These are phyloP conservation scores for Scophthalmus maximus DNA, from an alignment of 2,113 vertebrate genomes.

Conservation along the genomic window DNA sequence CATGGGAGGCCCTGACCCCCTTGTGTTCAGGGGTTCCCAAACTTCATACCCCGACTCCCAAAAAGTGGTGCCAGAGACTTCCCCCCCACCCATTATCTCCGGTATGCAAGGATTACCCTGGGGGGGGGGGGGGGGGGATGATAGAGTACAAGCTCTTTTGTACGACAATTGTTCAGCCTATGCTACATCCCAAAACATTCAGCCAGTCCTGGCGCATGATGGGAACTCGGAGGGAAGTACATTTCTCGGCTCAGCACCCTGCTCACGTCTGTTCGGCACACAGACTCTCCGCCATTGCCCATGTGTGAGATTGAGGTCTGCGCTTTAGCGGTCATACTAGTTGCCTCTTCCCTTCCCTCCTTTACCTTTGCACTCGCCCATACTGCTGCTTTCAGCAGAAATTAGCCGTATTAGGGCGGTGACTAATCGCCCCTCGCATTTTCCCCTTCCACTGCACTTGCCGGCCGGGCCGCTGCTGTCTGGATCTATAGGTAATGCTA, in stretches of 20 bases:
- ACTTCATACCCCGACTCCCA: too few species aligned
- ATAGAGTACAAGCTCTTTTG: too few species aligned
- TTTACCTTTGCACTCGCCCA: slow-evolving; percentile 42
- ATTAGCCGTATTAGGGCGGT: slow-evolving; percentile 64
- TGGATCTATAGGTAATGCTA: slow-evolving; percentile 64
- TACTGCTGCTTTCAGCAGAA: slow-evolving; percentile 62
- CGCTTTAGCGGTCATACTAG: slow-evolving; percentile 28
- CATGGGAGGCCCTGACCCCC: too few species aligned
- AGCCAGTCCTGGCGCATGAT: neutral
- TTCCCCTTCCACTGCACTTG: slow-evolving; percentile 50
- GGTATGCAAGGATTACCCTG: too few species aligned
- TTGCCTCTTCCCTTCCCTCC: slow-evolving; percentile 15
- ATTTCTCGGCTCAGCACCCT: slow-evolving; percentile 1
- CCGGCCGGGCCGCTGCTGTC: slow-evolving; percentile 20
- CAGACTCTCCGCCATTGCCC: slow-evolving; percentile 44
- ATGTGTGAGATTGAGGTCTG: slow-evolving; percentile 51
- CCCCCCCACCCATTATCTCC: too few species aligned
- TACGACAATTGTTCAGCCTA: too few species aligned
- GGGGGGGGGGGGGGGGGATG: too few species aligned
- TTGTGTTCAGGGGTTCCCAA: too few species aligned
- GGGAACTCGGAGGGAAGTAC: neutral
- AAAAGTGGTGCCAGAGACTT: too few species aligned
- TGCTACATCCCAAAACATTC: neutral
- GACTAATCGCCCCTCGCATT: slow-evolving; percentile 63
- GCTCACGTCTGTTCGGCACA: slow-evolving; percentile 40